Evolutionary conservation across 2,797 vertebrate species (phyloP), one percentile per base, ranked within the genome.

Genomic region (Mormyrus proboscirostris): DNA sequence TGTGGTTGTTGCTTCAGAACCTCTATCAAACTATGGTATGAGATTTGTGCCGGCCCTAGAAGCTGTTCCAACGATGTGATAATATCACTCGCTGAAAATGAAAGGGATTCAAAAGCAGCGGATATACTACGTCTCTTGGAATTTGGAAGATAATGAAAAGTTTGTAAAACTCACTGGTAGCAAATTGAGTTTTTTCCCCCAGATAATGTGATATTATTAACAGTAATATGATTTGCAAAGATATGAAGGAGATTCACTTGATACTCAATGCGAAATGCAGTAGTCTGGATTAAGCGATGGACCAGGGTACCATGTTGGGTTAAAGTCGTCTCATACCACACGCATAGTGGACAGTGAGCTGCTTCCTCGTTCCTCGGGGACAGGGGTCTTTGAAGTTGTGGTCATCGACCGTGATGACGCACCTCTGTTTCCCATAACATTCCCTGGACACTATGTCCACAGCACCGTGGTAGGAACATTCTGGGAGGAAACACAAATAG

Each of bases 381-480:
- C 98, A 99, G 0, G 98, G 98, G 92, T 97, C 97, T 94, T 95
- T 96, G 89, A 99, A 99, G 89, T 97, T 96, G 90, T 89, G 93
- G 93, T 96, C 96, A 90, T 95, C 93, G 83, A 98, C 95, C 0
- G 94, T 88, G 92, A 99, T 91, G 90, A 93, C 94, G 91, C 98
- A 99, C 90, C 96, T 97, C 92, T 98, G 97, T 93, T 96, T 98
- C 92, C 97, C 95, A 0, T 98, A 97, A 95, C 98, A 99, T 92
- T 94, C 95, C 91, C 94, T 95, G 49, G 97, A 96, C 88, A 99
- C 93, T 4, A 95, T 92, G 86, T 96, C 96, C 12, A 97, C 92
- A 0, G 97, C 97, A 0, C 96, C 95, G 25, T 98, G 96, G 88
- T 97, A 98, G 89, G 98, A 94, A 92, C 98, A 99, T 88, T 99